Conservation (phyloP, 1,140 invertebrate species). For the Apis mellifera region DNA sequence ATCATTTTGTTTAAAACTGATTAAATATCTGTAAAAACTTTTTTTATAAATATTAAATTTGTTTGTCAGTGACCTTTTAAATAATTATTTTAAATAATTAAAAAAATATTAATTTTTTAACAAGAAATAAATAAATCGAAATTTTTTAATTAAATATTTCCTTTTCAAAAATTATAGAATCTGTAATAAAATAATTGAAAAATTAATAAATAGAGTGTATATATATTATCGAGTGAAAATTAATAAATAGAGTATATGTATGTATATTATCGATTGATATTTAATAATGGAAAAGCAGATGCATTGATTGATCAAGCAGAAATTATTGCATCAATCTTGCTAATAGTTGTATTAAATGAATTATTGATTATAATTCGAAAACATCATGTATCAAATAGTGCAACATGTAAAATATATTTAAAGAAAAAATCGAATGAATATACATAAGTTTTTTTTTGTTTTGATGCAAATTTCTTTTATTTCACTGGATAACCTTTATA, state of each 20-base stretch:
- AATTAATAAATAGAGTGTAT: no score
- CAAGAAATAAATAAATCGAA: no score
- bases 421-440: neutral
- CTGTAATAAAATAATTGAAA: no score
- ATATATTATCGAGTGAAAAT: neutral
- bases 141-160: no score
- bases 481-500: conserved; percentile 55
- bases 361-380: conserved; percentile 19
- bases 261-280: neutral
- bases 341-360: neutral
- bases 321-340: neutral
- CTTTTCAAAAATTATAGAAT: no score
- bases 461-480: conserved; percentile 57
- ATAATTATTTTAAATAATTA: no score
- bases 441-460: conserved; percentile 46
- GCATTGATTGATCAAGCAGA: neutral
- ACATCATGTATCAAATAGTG: conserved; percentile 13
- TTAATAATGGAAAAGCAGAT: neutral
- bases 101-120: no score
- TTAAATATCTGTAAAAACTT: no score
- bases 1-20: no score
- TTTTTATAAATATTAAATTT: no score
- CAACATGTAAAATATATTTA: neutral
- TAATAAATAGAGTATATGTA: no score
- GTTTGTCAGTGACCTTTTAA: no score